Evolutionary conservation across 1,140 invertebrate genomes (phyloP).

Genomic region (Ostrea edulis): DNA sequence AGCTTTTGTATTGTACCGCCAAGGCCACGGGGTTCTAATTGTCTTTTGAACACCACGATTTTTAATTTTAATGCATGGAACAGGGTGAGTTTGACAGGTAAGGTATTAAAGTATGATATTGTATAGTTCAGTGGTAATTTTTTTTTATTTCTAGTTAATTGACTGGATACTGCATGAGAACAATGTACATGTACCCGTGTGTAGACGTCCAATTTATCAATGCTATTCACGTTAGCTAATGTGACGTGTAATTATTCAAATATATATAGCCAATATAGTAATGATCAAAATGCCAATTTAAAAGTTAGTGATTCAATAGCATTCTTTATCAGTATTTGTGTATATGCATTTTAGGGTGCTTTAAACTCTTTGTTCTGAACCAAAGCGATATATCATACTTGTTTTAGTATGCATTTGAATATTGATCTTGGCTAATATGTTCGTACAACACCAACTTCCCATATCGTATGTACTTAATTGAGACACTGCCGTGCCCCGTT

Average conservation of each 20-base stretch:
- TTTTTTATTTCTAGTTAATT: too few relatives aligned
- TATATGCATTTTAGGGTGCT: background rate
- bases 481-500: too few relatives aligned
- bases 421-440: too few relatives aligned
- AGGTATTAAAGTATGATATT: background rate
- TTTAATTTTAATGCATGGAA: background rate
- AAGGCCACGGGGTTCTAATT: background rate
- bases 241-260: background rate
- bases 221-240: too few relatives aligned
- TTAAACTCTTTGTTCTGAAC: background rate
- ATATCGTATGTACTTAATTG: too few relatives aligned
- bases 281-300: background rate
- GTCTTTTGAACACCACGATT: background rate
- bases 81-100: background rate
- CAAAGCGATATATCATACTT: too few relatives aligned
- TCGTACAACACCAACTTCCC: too few relatives aligned
- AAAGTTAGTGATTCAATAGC: background rate
- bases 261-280: background rate
- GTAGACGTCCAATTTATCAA: too few relatives aligned
- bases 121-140: background rate
- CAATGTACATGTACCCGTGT: too few relatives aligned
- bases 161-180: too few relatives aligned
- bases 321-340: background rate
- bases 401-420: too few relatives aligned
- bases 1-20: background rate